phyloP scores from a whole-genome alignment of 2,113 vertebrate species.

The Tricholaema leucomelas region DNA sequence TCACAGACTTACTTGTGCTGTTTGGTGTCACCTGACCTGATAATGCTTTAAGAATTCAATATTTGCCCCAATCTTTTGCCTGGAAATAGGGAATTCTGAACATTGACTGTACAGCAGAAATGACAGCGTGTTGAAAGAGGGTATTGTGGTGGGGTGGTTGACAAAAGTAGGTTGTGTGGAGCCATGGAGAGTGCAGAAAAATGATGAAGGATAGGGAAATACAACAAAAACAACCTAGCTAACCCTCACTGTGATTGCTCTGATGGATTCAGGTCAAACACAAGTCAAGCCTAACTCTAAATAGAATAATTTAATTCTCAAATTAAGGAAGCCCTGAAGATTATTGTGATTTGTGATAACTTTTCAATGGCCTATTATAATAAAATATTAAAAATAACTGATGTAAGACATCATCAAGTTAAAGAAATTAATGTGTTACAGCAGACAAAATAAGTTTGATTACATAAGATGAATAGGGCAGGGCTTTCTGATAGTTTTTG shows the following conservation, averaged over 20 bases:
- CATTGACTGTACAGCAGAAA: background rate
- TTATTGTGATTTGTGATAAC: constrained; percentile 12
- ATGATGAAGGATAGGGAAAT: constrained; percentile 1
- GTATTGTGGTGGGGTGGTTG: background rate
- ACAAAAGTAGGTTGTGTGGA: background rate
- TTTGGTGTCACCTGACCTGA: background rate
- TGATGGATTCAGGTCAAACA: constrained; percentile 32
- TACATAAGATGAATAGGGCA: background rate
- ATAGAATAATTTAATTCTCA: constrained; percentile 13
- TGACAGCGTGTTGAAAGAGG: background rate
- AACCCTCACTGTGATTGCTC: constrained; percentile 20
- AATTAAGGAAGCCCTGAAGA: constrained; percentile 11
- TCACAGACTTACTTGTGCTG: background rate
- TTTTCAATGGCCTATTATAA: background rate
- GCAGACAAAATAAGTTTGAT: background rate
- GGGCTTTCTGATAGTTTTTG: constrained; percentile 4
- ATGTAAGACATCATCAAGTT: background rate
- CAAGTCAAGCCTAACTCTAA: constrained; percentile 25
- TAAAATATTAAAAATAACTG: constrained; percentile 20
- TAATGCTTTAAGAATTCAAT: background rate
- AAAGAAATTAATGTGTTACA: background rate
- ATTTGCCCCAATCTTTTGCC: background rate
- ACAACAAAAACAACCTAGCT: constrained; percentile 26
- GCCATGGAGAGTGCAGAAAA: background rate
- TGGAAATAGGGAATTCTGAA: background rate